Percentiles rank a stretch among this genome's conserved stretches.
These are phyloP conservation scores for Ciconia stormi DNA, from an alignment of 2,113 vertebrate genomes.

Conservation along the genomic window DNA sequence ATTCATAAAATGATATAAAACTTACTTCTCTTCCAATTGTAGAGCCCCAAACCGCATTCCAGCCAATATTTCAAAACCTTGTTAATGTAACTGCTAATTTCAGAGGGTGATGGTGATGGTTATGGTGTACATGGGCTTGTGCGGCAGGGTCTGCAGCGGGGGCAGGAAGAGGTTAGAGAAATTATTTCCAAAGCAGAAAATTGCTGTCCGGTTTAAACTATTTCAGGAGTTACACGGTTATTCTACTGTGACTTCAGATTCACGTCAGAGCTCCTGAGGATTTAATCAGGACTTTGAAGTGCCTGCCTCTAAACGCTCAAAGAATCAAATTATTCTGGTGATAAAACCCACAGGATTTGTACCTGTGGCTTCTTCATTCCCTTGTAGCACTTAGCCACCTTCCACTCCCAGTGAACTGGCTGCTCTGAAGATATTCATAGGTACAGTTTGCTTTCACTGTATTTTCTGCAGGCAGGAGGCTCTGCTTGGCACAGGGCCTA, in stretches of 20 bases:
- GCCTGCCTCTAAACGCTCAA: background rate
- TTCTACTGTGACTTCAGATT: background rate
- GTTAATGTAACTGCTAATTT: conserved; percentile 58
- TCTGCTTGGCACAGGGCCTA: conserved; percentile 21
- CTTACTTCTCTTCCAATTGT: conserved; percentile 38
- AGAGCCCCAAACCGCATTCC: background rate
- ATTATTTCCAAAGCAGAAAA: conserved; percentile 51
- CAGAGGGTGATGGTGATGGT: conserved; percentile 16
- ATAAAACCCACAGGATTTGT: background rate
- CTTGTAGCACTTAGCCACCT: background rate
- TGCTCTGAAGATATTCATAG: background rate
- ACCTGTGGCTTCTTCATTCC: background rate
- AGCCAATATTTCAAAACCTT: conserved; percentile 54
- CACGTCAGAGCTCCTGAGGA: background rate
- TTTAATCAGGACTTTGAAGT: background rate
- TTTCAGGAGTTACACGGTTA: background rate
- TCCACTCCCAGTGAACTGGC: background rate
- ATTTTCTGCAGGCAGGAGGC: conserved; percentile 24
- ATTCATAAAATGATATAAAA: conserved; percentile 60
- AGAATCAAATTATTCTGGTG: background rate
- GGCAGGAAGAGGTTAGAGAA: conserved; percentile 39
- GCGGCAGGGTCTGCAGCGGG: background rate
- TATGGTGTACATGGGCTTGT: background rate
- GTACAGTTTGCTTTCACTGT: background rate
- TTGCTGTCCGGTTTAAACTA: background rate